Evolutionary conservation across 2,113 vertebrate species (phyloP), one percentile per base, ranked within the genome.

Genomic region (Actenoides hombroni): DNA sequence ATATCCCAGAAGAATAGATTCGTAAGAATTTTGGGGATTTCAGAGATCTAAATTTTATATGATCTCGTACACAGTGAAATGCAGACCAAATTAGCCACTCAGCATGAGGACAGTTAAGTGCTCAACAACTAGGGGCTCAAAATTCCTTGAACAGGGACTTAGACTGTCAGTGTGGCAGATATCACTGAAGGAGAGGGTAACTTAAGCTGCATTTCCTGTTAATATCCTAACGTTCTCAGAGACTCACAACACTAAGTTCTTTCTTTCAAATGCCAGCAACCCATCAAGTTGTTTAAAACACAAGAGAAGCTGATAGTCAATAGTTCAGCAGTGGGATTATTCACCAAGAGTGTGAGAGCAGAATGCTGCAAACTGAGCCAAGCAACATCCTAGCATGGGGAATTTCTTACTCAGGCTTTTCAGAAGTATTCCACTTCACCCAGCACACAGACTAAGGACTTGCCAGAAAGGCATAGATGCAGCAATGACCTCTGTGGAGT

Each of bases 1-100:
- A 94, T 92, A 94, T 7, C 35, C 23, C 13, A 53, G 84, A 91
- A 76, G 56, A 79, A 82, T n/a, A 79, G 83, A 91, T 88, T 84
- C 77, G 60, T 82, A 64, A 91, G 26, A 68, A 84, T 74, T 39
- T 71, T 46, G 39, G 56, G 29, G 57, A 68, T 89, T 94, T 95
- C 74, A 75, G 77, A 91, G 48, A 89, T 48, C 56, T 88, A 79
- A 15, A 84, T 91, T 92, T 84, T 56, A 81, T 39, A 51, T 60
- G 23, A 42, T 46, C 28, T 70, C 54, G 48, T 59, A n/a, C 33
- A 29, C 13, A 44, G 25, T 76, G 49, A 88, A 83, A 86, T 49
- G 26, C 60, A 86, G 35, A 53, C 16, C 16, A 86, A 64, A 83
- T 39, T 44, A 91, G 33, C 23, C 40, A 60, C 17, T 51, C 53